Percentiles rank a stretch among this genome's conserved stretches.
Evolutionary conservation across 2,888 invertebrate genomes (phyloP).

Genomic region (Philopedon plagiatum): DNA sequence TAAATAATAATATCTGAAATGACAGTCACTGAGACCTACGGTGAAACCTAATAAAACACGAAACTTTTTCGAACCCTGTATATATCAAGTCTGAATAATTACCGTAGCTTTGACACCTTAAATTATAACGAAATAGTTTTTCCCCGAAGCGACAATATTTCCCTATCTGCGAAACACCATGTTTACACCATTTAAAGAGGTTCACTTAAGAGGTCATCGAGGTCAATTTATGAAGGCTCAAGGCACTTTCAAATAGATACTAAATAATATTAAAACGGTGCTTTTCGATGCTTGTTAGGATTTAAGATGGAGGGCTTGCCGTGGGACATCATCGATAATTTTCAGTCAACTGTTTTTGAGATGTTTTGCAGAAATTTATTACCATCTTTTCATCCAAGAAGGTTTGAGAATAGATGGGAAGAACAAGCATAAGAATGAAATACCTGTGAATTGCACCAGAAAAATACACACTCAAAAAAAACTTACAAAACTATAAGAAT

Average conservation of each 20-base stretch:
- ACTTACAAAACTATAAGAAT: too few relatives aligned
- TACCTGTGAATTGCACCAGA: too few relatives aligned
- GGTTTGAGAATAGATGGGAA: too few relatives aligned
- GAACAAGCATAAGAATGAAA: too few relatives aligned
- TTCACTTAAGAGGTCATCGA: conserved; percentile 33
- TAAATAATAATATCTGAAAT: too few relatives aligned
- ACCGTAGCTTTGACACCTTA: background rate
- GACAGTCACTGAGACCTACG: too few relatives aligned
- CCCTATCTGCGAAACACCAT: conserved; percentile 4
- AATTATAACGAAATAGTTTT: conserved; percentile 1
- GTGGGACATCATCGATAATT: conserved; percentile 17
- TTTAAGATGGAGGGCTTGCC: conserved; percentile 13
- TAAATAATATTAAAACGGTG: conserved; percentile 42
- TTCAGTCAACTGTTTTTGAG: background rate
- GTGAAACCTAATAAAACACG: too few relatives aligned
- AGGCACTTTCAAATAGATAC: conserved; percentile 39
- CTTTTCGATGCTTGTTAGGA: conserved; percentile 27
- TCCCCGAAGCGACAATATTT: background rate
- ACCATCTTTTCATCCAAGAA: too few relatives aligned
- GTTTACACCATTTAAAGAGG: conserved; percentile 42
- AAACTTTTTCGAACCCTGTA: too few relatives aligned
- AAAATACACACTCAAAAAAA: too few relatives aligned
- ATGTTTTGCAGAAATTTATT: conserved; percentile 1
- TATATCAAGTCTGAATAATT: too few relatives aligned
- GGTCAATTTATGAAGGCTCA: conserved; percentile 35